These are phyloP conservation scores for Andrena fulva DNA, from an alignment of 2,888 invertebrate genomes.

Conservation along the genomic window DNA sequence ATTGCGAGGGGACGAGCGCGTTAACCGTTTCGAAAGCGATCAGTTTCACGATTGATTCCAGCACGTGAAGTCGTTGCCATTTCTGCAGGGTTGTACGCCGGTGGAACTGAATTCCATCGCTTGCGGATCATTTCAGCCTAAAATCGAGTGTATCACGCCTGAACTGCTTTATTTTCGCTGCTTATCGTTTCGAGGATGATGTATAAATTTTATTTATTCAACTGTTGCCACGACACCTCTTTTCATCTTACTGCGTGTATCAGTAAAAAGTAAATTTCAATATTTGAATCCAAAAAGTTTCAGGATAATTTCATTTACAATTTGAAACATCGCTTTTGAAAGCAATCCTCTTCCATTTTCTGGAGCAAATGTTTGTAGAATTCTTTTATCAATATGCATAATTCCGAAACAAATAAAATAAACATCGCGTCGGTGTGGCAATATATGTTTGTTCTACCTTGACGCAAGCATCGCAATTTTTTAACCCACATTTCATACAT, in stretches of 20 bases:
- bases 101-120: neutral
- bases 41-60: conserved; percentile 43
- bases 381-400: too few relatives aligned
- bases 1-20: conserved; percentile 71
- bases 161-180: neutral
- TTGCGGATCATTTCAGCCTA: neutral
- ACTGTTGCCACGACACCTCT: too few relatives aligned
- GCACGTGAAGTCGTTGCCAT: conserved; percentile 12
- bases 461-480: conserved; percentile 4
- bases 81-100: neutral
- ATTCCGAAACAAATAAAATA: too few relatives aligned
- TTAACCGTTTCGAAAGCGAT: conserved; percentile 58
- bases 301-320: too few relatives aligned
- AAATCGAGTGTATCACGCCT: neutral
- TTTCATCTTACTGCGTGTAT: neutral
- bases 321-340: too few relatives aligned
- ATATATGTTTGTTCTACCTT: conserved; percentile 7
- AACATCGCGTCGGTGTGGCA: neutral
- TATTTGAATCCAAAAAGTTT: too few relatives aligned
- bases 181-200: neutral
- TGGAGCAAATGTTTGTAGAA: too few relatives aligned
- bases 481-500: neutral
- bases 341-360: too few relatives aligned
- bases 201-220: neutral
- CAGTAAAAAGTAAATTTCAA: too few relatives aligned